Evolutionary conservation across 2,113 vertebrate genomes (phyloP), one percentile per base, ranked within the genome.

Genomic region (Callocephalon fimbriatum): DNA sequence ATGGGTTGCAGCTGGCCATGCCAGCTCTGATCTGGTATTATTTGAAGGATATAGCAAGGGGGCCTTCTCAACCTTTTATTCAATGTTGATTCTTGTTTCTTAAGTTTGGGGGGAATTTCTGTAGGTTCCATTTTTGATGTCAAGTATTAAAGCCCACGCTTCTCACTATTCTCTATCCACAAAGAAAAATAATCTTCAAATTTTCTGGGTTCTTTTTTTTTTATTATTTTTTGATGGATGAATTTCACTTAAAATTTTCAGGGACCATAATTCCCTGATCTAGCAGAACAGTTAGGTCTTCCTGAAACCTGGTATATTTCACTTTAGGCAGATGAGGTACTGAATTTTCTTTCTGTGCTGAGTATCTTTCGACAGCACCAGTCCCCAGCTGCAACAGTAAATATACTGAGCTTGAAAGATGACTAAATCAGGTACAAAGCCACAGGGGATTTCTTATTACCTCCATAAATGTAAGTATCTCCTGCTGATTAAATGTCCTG

Each of bases 401-500:
- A 92, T 81, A 91, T n/a, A 48, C 15, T 32, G 45, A 87, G 50
- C 48, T 89, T 93, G 88, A 85, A 91, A 66, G 47, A 78, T 48
- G 7, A 82, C 73, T 75, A 76, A 84, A 94, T 65, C 68, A 96
- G 48, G 58, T 91, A 90, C 81, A 91, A 83, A 93, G 61, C 81
- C 91, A 93, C 71, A 26, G 81, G 92, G 61, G 62, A 89, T 83
- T 95, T 92, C 86, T 73, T 94, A 91, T 90, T 92, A 90, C 92
- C 81, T 94, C 59, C 3, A 6, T 92, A 95, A 91, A 86, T 95
- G 11, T 88, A 86, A 86, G 80, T 71, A 67, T 72, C 79, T 93
- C 95, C 92, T 88, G 68, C 76, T 82, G 88, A 70, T 86, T 91
- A 94, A 95, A 87, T 86, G 58, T 73, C 78, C 87, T 70, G 79